These are phyloP conservation scores for Epinotia nisella DNA, from an alignment of 2,888 invertebrate genomes.

Conservation along the genomic window DNA sequence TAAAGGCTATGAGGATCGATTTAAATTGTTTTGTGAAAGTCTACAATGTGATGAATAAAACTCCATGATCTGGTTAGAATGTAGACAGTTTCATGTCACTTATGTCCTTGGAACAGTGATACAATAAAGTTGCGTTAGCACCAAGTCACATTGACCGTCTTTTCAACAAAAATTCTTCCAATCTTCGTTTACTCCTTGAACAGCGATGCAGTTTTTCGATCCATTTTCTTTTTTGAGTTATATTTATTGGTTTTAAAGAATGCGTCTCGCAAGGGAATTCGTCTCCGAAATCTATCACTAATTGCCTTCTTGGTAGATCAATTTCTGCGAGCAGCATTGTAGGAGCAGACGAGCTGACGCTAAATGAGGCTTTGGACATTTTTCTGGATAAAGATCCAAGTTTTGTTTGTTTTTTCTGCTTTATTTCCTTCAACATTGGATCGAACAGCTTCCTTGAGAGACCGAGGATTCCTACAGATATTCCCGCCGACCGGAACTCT, in stretches of 20 bases:
- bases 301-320: constrained; percentile 7
- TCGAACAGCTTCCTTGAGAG: constrained; percentile 18
- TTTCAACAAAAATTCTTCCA: constrained; percentile 6
- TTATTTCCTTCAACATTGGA: constrained; percentile 29
- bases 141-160: constrained; percentile 6
- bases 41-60: background rate
- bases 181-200: background rate
- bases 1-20: too few relatives aligned
- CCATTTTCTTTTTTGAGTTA: constrained; percentile 28
- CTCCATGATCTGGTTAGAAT: background rate
- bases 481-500: constrained; percentile 2
- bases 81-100: background rate
- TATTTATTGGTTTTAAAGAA: constrained; percentile 10
- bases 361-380: constrained; percentile 8
- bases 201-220: background rate
- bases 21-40: too few relatives aligned
- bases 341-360: background rate
- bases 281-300: background rate
- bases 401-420: background rate
- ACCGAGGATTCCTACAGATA: constrained; percentile 35
- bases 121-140: background rate
- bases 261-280: constrained; percentile 12
- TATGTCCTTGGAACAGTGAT: constrained; percentile 3
- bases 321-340: constrained; percentile 10
- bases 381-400: background rate